A percentile compares a stretch with the other conserved stretches of the same genome.
Conservation (phyloP, 2,797 vertebrate genomes). For the Sylvilagus floridanus region DNA sequence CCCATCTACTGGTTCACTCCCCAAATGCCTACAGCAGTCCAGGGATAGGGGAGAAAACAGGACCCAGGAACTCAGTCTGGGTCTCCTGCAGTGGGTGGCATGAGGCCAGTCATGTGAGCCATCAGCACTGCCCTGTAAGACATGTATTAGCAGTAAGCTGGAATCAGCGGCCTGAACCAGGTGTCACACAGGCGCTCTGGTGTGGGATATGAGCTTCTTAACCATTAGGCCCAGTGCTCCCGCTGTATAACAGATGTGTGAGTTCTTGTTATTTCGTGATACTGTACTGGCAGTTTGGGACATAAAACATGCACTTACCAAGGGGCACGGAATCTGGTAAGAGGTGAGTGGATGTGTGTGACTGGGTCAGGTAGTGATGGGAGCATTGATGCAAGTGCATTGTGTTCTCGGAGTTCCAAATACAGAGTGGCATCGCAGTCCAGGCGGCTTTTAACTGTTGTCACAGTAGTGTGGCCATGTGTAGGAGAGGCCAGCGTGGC, state of each 20-base stretch:
- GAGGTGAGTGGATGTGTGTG: neutral
- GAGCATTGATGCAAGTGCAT: neutral
- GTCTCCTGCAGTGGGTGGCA: too few species aligned
- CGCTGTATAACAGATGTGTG: neutral
- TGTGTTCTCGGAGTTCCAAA: neutral
- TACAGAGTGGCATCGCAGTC: neutral
- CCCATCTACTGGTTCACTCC: too few species aligned
- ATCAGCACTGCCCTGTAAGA: too few species aligned
- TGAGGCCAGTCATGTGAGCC: too few species aligned
- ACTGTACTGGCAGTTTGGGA: neutral
- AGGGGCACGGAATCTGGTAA: neutral
- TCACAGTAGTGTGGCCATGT: neutral
- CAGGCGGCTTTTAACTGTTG: neutral
- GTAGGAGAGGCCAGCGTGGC: neutral
- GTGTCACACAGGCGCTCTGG: too few species aligned
- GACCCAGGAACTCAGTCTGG: too few species aligned
- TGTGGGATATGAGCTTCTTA: too few species aligned
- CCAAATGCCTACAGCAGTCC: too few species aligned
- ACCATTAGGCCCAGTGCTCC: too few species aligned
- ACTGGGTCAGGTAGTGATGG: neutral
- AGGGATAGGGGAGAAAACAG: too few species aligned
- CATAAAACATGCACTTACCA: neutral
- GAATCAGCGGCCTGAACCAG: too few species aligned
- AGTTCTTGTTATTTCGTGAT: slow-evolving; percentile 19
- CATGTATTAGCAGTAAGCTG: too few species aligned